Conservation (phyloP, 2,113 vertebrate genomes). For the Monopterus albus region DNA sequence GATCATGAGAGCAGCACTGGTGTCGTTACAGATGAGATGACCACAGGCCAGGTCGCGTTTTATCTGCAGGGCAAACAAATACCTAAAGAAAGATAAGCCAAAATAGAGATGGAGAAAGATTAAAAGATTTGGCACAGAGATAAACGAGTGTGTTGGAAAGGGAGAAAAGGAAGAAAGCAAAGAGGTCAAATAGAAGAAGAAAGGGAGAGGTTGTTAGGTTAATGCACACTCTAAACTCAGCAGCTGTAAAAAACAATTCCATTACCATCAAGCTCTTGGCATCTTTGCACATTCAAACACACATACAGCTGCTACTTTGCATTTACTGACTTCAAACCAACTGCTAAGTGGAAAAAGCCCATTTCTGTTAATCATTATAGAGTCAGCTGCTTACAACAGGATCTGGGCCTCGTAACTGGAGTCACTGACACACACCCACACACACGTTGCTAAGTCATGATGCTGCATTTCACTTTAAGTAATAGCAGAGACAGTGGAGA, state of each 20-base stretch:
- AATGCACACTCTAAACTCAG: conserved; percentile 7
- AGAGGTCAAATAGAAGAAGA: neutral
- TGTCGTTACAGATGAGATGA: conserved; percentile 91
- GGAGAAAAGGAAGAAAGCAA: neutral
- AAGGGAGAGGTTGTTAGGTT: neutral
- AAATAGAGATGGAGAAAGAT: neutral
- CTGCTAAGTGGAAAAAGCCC: conserved; percentile 2
- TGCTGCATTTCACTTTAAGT: too few relatives aligned
- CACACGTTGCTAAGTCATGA: neutral
- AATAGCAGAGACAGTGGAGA: too few relatives aligned
- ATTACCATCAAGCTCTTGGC: neutral
- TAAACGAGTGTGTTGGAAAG: neutral
- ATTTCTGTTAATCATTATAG: conserved; percentile 20
- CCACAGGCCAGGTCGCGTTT: conserved; percentile 94
- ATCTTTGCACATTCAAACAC: neutral
- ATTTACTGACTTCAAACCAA: neutral
- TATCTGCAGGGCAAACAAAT: conserved; percentile 97
- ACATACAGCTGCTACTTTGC: neutral
- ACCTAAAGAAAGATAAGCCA: conserved; percentile 81
- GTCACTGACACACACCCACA: neutral
- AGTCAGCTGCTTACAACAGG: too few relatives aligned
- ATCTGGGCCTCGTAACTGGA: too few relatives aligned
- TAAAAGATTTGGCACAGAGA: neutral
- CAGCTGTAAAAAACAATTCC: neutral
- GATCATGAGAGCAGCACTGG: conserved; percentile 92